Evolutionary conservation across 1,140 invertebrate species (phyloP), one percentile per base, ranked within the genome.

Genomic region (Drosophila suzukii): DNA sequence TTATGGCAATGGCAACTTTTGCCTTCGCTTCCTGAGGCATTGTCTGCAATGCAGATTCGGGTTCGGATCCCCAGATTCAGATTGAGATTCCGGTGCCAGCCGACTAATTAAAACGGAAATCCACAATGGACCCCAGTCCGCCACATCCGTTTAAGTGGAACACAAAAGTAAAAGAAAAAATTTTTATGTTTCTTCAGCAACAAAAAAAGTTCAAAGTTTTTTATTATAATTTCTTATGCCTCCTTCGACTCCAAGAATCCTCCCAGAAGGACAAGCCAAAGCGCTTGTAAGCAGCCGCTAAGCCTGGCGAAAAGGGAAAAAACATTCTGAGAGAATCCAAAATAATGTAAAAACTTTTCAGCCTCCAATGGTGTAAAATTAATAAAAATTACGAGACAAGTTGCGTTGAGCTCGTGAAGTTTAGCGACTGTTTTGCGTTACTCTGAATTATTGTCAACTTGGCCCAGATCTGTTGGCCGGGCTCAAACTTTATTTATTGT

Each of bases 41-140:
- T 80, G 72, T 70, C 72, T 76, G 66, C 56, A 75, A 62, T 75
- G 62, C 82, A 86, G 75, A 75, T 88, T 73, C 78, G 51, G 78
- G 86, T 81, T 66, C 78, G 49, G 78, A 85, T 73, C 68, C 73
- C 68, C 73, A 58, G 81, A 84, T 71, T 80, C 76, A 65, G 80
- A 80, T 79, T 68, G 46, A 58, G 44, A 72, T 71, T 84, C 82
- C 81, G 82, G 82, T 83, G 60, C 61, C 81, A 74, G 76, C 36
- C 84, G 84, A 89, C 84, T 89, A 89, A 89, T 89, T 89, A 89
- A 89, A 89, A 89, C 84, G 84, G 84, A 89, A 84, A 89, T 89
- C 84, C 84, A 84, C 84, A 88, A 80, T 77, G 84, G 73, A 66
- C 79, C 81, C 71, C 65, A 49, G 30, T 27, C 60, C 60, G 47